Percentiles rank a stretch among this genome's conserved stretches.
Conservation (phyloP, 2,888 invertebrate species). For the Formica aserva region DNA sequence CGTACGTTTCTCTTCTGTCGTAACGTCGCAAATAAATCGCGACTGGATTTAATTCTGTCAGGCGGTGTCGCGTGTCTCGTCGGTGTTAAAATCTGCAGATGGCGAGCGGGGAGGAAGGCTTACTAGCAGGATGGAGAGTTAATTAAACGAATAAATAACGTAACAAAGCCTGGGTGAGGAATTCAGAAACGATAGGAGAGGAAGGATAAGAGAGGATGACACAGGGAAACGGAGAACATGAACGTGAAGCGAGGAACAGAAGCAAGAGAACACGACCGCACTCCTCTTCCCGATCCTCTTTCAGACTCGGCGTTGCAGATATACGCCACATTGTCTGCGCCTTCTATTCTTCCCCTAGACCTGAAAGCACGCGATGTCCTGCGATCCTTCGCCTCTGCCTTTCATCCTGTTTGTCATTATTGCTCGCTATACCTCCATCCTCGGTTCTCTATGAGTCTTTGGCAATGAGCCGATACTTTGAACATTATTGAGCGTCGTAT, state of each 20-base stretch:
- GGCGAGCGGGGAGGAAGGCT: slow-evolving; percentile 71
- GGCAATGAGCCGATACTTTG: slow-evolving; percentile 55
- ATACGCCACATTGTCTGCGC: slow-evolving; percentile 52
- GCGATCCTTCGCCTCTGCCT: slow-evolving; percentile 55
- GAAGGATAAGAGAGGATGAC: slow-evolving; percentile 30
- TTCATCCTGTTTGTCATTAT: slow-evolving; percentile 67
- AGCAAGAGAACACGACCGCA: slow-evolving; percentile 56
- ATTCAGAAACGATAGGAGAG: slow-evolving; percentile 30
- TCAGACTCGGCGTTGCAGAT: slow-evolving; percentile 67
- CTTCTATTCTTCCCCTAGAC: slow-evolving; percentile 61
- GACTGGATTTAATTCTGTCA: slow-evolving; percentile 74
- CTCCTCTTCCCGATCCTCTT: slow-evolving; percentile 69
- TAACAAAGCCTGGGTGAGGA: slow-evolving; percentile 77
- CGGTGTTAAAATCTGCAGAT: slow-evolving; percentile 76
- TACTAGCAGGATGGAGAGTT: slow-evolving; percentile 81
- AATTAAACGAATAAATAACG: slow-evolving; percentile 85
- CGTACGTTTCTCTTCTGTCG: slow-evolving; percentile 51
- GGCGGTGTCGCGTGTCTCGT: slow-evolving; percentile 77
- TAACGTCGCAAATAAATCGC: slow-evolving; percentile 49
- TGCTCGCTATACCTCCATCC: slow-evolving; percentile 40
- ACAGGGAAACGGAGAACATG: slow-evolving; percentile 46
- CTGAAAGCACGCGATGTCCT: slow-evolving; percentile 59
- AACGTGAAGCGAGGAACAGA: slow-evolving; percentile 42
- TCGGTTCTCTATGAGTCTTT: slow-evolving; percentile 21
- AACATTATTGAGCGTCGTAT: slow-evolving; percentile 43